Evolutionary conservation across 2,113 vertebrate species (phyloP).

Genomic region (Coptodon rendalli): DNA sequence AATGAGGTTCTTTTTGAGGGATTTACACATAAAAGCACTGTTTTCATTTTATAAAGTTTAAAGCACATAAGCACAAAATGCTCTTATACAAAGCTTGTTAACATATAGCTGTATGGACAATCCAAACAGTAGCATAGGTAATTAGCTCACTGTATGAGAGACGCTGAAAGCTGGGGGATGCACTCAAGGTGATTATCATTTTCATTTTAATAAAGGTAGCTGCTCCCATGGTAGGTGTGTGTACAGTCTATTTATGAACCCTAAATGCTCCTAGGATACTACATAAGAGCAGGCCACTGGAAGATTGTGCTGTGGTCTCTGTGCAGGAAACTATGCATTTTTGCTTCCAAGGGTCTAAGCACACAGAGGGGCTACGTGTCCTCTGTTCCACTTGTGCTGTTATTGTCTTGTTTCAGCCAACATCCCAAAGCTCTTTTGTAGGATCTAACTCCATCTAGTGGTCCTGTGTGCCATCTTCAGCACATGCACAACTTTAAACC

Average conservation of each 20-base stretch:
- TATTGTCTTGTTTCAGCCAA: constrained; percentile 35
- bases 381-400: constrained; percentile 26
- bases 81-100: background rate
- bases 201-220: constrained; percentile 60
- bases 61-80: background rate
- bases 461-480: constrained; percentile 50
- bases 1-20: background rate
- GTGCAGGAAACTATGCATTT: constrained; percentile 23
- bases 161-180: constrained; percentile 23
- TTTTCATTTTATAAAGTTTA: background rate
- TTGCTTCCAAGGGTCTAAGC: constrained; percentile 14
- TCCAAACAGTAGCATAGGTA: constrained; percentile 21
- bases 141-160: constrained; percentile 48
- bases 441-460: constrained; percentile 81
- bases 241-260: constrained; percentile 38
- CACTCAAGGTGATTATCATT: constrained; percentile 47
- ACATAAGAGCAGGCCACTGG: background rate
- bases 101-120: background rate
- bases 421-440: constrained; percentile 61
- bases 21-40: background rate
- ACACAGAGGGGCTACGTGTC: constrained; percentile 20
- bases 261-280: background rate
- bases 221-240: constrained; percentile 39
- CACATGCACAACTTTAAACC: background rate
- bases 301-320: constrained; percentile 28